phyloP scores from a whole-genome alignment of 1,140 invertebrate genomes.

The Drosophila busckii region DNA sequence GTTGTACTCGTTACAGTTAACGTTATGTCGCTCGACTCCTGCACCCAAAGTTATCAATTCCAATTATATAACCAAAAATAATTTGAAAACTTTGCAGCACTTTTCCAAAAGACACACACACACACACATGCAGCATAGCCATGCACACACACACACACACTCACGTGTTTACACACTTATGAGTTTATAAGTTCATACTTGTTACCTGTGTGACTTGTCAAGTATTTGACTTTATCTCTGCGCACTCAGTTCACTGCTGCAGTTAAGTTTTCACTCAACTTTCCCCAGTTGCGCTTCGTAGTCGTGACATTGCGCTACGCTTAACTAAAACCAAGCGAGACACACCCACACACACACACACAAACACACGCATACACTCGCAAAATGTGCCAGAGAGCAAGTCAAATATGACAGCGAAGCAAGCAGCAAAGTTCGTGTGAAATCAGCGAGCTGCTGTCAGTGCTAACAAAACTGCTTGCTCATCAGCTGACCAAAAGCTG shows the following conservation, averaged over 20 bases:
- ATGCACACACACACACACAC: constrained; percentile 13
- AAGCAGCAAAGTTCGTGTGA: no score
- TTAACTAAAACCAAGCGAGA: background rate
- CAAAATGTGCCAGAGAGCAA: no score
- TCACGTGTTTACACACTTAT: constrained; percentile 34
- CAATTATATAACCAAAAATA: constrained; percentile 77
- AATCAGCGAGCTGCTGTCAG: no score
- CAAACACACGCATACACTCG: no score
- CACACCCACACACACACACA: no score
- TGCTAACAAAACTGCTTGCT: no score
- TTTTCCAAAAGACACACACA: constrained; percentile 59
- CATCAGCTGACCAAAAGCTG: no score
- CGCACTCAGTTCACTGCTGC: constrained; percentile 39
- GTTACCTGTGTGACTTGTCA: constrained; percentile 76
- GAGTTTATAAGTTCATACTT: constrained; percentile 71
- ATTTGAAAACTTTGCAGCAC: constrained; percentile 74
- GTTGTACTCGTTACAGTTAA: constrained; percentile 25
- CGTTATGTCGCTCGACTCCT: constrained; percentile 16
- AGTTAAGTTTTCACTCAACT: constrained; percentile 59
- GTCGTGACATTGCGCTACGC: background rate
- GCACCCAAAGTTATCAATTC: constrained; percentile 71
- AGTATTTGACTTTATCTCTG: constrained; percentile 76
- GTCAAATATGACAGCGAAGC: no score
- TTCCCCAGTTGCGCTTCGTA: constrained; percentile 31
- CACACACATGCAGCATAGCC: constrained; percentile 12